Conservation (phyloP, 2,113 vertebrate genomes). For the Acinonyx jubatus region DNA sequence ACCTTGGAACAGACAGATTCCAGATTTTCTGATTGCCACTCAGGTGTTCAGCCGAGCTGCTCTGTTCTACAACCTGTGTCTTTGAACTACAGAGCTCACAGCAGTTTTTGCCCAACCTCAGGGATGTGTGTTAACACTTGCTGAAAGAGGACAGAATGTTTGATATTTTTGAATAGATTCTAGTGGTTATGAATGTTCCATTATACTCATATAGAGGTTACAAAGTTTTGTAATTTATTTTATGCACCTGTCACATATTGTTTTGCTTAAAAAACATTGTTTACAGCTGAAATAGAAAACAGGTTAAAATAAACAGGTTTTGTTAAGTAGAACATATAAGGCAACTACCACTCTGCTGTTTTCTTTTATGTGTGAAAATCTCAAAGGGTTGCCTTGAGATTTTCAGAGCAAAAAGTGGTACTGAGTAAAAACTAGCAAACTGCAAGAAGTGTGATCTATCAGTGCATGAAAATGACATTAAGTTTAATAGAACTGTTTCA, state of each 20-base stretch:
- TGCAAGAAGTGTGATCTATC: neutral
- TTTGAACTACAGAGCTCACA: neutral
- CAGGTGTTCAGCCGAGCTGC: neutral
- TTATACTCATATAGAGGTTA: neutral
- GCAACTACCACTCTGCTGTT: neutral
- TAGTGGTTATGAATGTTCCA: neutral
- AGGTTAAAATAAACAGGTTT: conserved; percentile 7
- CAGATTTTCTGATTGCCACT: neutral
- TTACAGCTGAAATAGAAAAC: conserved; percentile 32
- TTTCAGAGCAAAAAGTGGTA: conserved; percentile 49
- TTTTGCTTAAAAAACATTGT: conserved; percentile 42
- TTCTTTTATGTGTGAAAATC: neutral
- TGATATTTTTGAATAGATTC: neutral
- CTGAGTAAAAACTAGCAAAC: conserved; percentile 24
- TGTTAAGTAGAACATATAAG: conserved; percentile 8
- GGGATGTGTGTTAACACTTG: neutral
- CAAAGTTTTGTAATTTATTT: neutral
- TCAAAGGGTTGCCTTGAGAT: neutral
- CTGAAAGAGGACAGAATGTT: neutral
- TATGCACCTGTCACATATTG: neutral
- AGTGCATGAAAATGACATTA: neutral
- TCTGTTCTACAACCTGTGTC: neutral
- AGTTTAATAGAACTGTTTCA: neutral
- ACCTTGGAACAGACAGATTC: neutral
- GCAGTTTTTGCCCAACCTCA: neutral